Evolutionary conservation across 2,797 vertebrate species (phyloP).

Genomic region (Ibycter americanus): DNA sequence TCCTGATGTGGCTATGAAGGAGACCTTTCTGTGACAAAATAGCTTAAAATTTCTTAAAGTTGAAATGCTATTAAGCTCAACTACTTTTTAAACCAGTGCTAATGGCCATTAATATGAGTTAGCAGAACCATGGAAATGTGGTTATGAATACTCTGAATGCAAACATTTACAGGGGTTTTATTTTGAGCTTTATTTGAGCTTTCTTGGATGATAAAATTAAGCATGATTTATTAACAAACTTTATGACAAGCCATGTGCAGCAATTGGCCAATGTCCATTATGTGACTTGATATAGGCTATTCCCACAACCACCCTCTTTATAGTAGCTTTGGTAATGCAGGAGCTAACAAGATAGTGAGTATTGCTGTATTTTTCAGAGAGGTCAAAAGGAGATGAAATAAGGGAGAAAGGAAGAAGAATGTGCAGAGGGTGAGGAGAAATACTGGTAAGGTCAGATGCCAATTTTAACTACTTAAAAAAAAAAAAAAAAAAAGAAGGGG

Average conservation of each 20-base stretch:
- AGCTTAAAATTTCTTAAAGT: background rate
- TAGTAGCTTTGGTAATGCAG: background rate
- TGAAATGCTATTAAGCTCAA: background rate
- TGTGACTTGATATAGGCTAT: background rate
- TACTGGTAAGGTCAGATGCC: slow-evolving; percentile 58
- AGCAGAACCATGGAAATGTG: background rate
- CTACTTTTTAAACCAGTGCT: background rate
- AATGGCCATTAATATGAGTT: background rate
- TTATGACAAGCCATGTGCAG: background rate
- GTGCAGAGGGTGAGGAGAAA: slow-evolving; percentile 6
- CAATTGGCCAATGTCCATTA: background rate
- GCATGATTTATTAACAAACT: background rate
- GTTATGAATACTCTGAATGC: background rate
- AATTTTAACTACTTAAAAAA: slow-evolving; percentile 50
- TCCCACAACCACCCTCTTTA: background rate
- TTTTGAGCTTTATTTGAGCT: background rate
- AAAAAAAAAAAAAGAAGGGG: background rate
- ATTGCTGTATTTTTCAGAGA: background rate
- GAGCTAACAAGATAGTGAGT: background rate
- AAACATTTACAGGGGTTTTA: background rate
- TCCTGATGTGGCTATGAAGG: background rate
- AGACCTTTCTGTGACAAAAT: background rate
- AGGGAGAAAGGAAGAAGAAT: slow-evolving; percentile 1
- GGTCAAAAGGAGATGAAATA: slow-evolving; percentile 29
- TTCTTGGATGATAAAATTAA: background rate